Evolutionary conservation across 2,797 vertebrate species (phyloP).

Genomic region (Natrix natrix): DNA sequence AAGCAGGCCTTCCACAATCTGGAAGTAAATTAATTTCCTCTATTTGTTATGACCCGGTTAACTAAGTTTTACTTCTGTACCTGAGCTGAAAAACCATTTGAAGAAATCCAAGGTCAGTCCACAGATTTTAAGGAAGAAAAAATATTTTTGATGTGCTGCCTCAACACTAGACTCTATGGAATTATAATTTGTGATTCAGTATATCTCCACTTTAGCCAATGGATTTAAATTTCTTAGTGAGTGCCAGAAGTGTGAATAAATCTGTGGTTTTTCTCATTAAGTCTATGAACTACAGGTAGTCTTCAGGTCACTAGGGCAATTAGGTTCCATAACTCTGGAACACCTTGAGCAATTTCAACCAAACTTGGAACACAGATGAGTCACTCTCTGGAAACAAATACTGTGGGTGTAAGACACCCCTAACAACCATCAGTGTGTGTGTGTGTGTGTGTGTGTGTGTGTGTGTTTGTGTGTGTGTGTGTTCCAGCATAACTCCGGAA

Average conservation of each 20-base stretch:
- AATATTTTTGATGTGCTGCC: background rate
- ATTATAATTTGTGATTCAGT: background rate
- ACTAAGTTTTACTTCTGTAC: background rate
- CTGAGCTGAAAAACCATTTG: background rate
- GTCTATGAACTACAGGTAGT: background rate
- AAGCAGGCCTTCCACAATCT: background rate
- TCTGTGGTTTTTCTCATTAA: slow-evolving; percentile 6
- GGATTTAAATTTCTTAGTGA: background rate
- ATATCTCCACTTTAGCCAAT: background rate
- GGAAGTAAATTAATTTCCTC: background rate
- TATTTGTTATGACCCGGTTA: background rate
- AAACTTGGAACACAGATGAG: no score
- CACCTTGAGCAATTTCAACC: no score
- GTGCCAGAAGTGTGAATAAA: background rate
- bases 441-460: no score
- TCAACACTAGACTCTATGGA: background rate
- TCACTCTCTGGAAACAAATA: no score
- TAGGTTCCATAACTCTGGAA: background rate
- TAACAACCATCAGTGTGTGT: no score
- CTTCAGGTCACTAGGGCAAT: background rate
- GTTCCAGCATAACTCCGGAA: no score
- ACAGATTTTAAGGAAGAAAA: background rate
- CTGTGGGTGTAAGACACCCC: no score
- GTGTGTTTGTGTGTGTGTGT: no score
- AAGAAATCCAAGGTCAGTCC: background rate